A percentile compares a stretch with the other conserved stretches of the same genome.
These are phyloP conservation scores for Xenopus tropicalis DNA, from an alignment of 2,113 vertebrate species.

Conservation along the genomic window UCB_Xtro_10.0 CM004446.2:51108501-51109000, in stretches of 20 bases:
- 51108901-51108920: constrained; percentile 75
- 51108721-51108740: constrained; percentile 99
- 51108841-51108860: constrained; percentile 91
- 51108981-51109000: constrained; percentile 90
- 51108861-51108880: constrained; percentile 80
- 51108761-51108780: constrained; percentile 70
- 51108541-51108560: constrained; percentile 86
- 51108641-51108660: constrained; percentile 99
- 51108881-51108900: constrained; percentile 82
- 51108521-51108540: constrained; percentile 83
- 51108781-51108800: constrained; percentile 80
- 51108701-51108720: constrained; percentile 99
- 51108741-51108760: constrained; percentile 84
- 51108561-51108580: constrained; percentile 90
- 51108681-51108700: constrained; percentile 99
- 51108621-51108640: constrained; percentile 99
- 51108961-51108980: constrained; percentile 96
- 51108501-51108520: constrained; percentile 67
- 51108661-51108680: constrained; percentile 99
- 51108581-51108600: constrained; percentile 99
- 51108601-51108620: constrained; percentile 99
- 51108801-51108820: constrained; percentile 93
- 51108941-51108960: constrained; percentile 78
- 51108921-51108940: constrained; percentile 92
- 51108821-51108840: constrained; percentile 97